A percentile compares a stretch with the other conserved stretches of the same genome.
Conservation (phyloP, 64 coral and sea anemone species). For the Trachythela sp. region DNA sequence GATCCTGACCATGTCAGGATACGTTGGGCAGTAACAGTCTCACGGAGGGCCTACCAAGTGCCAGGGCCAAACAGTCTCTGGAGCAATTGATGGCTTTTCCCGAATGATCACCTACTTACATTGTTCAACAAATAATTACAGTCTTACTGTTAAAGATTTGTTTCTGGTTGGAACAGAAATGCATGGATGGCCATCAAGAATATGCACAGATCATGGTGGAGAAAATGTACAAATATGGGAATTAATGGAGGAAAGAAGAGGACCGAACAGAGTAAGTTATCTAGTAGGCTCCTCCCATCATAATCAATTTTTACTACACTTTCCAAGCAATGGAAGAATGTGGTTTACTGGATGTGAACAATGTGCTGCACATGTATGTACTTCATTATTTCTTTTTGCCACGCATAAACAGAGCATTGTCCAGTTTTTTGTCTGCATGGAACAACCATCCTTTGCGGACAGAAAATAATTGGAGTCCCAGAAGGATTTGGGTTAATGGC, state of each 20-base stretch:
- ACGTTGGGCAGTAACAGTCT: too few relatives aligned
- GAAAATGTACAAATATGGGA: too few relatives aligned
- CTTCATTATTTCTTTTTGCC: constrained; percentile 57
- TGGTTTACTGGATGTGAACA: constrained; percentile 57
- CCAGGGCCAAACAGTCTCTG: constrained; percentile 54
- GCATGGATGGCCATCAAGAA: constrained; percentile 48
- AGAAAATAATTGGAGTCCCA: constrained; percentile 42
- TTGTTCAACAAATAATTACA: constrained; percentile 53
- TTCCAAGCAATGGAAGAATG: constrained; percentile 56
- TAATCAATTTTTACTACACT: constrained; percentile 67
- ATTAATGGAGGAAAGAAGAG: too few relatives aligned
- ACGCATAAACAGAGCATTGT: constrained; percentile 60
- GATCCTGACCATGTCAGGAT: too few relatives aligned
- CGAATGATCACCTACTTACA: constrained; percentile 40
- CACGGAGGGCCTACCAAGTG: neutral
- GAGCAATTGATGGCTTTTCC: constrained; percentile 47
- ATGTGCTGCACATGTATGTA: constrained; percentile 52
- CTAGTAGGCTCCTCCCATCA: constrained; percentile 49
- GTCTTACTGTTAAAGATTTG: constrained; percentile 45
- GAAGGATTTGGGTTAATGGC: constrained; percentile 50
- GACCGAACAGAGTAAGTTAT: constrained; percentile 24
- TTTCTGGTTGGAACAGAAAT: constrained; percentile 38
- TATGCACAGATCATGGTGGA: constrained; percentile 2
- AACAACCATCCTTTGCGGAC: constrained; percentile 50
- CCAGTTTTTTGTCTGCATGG: constrained; percentile 51